Base-by-base conservation (phyloP, 2,888 invertebrate genomes). In the Drosophila mayaguana region DNA sequence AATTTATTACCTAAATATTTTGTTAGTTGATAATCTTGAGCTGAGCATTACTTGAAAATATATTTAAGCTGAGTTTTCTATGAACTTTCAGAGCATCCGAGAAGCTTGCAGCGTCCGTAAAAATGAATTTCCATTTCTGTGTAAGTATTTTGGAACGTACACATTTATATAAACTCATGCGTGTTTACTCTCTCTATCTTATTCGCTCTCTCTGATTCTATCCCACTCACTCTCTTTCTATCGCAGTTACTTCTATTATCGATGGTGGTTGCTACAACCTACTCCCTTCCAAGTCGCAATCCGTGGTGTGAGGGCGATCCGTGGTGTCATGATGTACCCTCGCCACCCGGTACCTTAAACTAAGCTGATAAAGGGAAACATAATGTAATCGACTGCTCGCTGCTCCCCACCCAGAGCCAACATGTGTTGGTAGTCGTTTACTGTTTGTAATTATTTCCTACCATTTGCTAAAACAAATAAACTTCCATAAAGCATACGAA, bases 381-480 rank as follows among this genome's bases (percentile, higher is more conserved):
- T 59, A 34, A 42, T 43, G 38, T 22, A 53, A 75, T 69, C 46
- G 14, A 12, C 46, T 20, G 11, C 12, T 18, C n/a, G 11, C 32
- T 28, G 16, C 25, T 28, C 11, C 18, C 16, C 25, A 20, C 36
- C 9, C 14, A 22, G 28, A 42, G 22, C 55, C 38, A 28, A 25
- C 51, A 48, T 56, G n/a, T 46, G 43, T 42, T 50, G 20, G 36
- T 36, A 48, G 48, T 67, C 48, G 32, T 63, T 68, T 60, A 66
- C 20, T 72, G 22, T 59, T 50, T 22, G 61, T 64, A 77, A 80
- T 83, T 81, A 83, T 81, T 74, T 74, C 63, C 46, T 55, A 60
- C 63, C 63, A 72, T 78, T 81, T 79, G 66, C 70, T 57, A 67
- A 77, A 82, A 75, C 82, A 85, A 83, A 79, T 81, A 79, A 74